A percentile compares a stretch with the other conserved stretches of the same genome.
These are phyloP conservation scores for Phortica okadai DNA, from an alignment of 2,888 invertebrate species.

Conservation along the genomic window DNA sequence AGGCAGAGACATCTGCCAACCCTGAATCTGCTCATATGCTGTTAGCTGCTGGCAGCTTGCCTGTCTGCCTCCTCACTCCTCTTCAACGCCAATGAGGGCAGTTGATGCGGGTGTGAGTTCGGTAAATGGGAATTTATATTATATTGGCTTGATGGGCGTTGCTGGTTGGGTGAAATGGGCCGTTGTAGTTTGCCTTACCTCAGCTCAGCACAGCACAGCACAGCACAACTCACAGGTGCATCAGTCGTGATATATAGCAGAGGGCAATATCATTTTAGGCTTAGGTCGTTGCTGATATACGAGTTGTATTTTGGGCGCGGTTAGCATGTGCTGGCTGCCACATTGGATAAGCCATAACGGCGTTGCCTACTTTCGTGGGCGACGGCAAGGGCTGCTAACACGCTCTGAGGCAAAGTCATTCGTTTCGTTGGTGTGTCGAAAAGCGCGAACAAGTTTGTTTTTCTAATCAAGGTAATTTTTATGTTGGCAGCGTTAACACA, in stretches of 20 bases:
- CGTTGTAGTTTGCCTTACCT: neutral
- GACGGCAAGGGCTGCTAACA: too few species aligned
- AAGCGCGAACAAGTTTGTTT: conserved; percentile 17
- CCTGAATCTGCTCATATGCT: conserved; percentile 21
- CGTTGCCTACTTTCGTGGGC: conserved; percentile 8
- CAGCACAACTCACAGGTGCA: conserved; percentile 56
- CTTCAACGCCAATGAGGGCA: neutral
- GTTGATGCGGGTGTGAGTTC: neutral
- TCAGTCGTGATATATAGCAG: conserved; percentile 55
- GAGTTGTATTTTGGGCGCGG: conserved; percentile 21
- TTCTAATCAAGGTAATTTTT: conserved; percentile 33
- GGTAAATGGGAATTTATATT: conserved; percentile 16
- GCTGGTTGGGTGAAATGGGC: neutral
- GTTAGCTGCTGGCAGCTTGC: neutral
- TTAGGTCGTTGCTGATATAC: conserved; percentile 62
- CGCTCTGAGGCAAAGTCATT: neutral
- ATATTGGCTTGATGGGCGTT: neutral
- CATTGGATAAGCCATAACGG: conserved; percentile 19
- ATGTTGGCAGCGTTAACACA: conserved; percentile 24
- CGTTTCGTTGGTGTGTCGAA: neutral
- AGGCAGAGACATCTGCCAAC: conserved; percentile 12
- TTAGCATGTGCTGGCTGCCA: neutral
- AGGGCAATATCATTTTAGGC: conserved; percentile 63
- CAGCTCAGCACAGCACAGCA: neutral
- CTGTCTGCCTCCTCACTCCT: neutral